Evolutionary conservation across 2,113 vertebrate genomes (phyloP).

Genomic region (Malurus elegans): DNA sequence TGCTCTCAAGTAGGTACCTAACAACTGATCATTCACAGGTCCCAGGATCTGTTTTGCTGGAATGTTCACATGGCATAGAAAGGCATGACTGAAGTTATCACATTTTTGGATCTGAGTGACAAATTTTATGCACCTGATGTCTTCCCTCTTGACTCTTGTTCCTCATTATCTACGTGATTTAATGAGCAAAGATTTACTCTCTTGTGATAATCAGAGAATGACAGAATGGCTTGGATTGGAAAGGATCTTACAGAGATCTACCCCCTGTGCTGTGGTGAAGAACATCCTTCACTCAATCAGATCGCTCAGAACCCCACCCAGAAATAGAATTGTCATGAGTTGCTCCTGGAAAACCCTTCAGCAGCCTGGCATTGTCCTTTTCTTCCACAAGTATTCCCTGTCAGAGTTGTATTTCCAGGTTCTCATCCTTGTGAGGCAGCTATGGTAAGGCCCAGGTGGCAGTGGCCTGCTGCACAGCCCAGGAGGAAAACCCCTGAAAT

Average conservation of each 20-base stretch:
- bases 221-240: background rate
- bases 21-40: background rate
- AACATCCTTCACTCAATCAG: background rate
- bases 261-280: rapidly evolving
- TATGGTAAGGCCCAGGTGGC: background rate
- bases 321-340: background rate
- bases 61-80: background rate
- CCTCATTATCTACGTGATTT: background rate
- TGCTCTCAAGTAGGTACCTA: background rate
- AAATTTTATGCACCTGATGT: background rate
- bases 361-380: background rate
- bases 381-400: background rate
- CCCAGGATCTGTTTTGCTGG: background rate
- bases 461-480: background rate
- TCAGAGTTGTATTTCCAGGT: background rate
- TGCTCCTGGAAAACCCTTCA: background rate
- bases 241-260: background rate
- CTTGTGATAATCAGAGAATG: background rate
- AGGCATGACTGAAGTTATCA: background rate
- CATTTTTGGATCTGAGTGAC: background rate
- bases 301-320: background rate
- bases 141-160: background rate
- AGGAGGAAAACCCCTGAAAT: slow-evolving; percentile 12
- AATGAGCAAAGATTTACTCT: background rate
- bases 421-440: background rate